Conservation (phyloP, 2,113 vertebrate genomes). For the Rhinoptilus africanus region DNA sequence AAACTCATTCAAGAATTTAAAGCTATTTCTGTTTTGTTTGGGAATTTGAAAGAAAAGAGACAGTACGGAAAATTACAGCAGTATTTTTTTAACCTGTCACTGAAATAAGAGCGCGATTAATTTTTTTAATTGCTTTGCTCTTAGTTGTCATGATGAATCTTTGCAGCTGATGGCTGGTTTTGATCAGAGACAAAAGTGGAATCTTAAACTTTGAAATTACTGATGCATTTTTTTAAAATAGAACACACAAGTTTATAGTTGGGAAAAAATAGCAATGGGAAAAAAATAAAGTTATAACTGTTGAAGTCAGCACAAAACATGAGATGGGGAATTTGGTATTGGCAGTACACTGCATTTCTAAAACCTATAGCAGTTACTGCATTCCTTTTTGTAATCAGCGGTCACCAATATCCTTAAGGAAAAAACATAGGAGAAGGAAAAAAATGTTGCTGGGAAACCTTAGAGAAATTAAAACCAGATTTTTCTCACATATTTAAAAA, state of each 20-base stretch:
- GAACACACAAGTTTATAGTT: not conserved
- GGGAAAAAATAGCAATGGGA: not conserved
- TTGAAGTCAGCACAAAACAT: conserved; percentile 43
- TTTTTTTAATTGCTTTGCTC: not conserved
- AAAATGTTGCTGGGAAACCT: not conserved
- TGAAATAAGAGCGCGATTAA: not conserved
- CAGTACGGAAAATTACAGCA: not conserved
- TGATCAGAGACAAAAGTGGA: not conserved
- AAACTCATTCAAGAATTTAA: not conserved
- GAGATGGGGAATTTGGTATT: conserved; percentile 20
- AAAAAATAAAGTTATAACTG: not conserved
- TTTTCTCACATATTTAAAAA: not conserved
- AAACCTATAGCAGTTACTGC: conserved; percentile 36
- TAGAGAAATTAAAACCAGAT: not conserved
- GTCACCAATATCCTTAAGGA: not conserved
- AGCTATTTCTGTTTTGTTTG: not conserved
- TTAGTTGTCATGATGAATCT: not conserved
- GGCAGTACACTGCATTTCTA: conserved; percentile 13
- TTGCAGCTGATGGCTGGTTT: not conserved
- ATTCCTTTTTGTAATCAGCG: not conserved
- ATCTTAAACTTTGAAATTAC: not conserved
- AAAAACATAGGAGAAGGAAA: not conserved
- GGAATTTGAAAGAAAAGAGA: not conserved
- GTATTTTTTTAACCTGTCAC: not conserved
- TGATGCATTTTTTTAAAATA: not conserved